Base-by-base conservation (phyloP, 2,797 vertebrate species). In the Myotis daubentonii region DNA sequence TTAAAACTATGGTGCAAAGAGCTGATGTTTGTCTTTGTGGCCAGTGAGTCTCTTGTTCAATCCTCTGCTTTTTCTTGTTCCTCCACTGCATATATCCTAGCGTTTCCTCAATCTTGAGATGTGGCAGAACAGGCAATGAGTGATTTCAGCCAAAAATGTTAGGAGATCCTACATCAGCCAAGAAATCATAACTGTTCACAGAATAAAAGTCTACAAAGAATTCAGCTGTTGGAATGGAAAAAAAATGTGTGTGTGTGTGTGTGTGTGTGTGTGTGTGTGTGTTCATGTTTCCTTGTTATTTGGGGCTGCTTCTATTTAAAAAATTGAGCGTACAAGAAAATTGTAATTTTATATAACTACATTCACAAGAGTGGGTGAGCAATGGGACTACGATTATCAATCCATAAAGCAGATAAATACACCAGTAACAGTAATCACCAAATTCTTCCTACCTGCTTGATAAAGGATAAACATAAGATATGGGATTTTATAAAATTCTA, bases 191-290 rank as follows among this genome's bases (percentile, higher is more conserved):
- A 47, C 5, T 78, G 16, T n/a, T 47, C 71, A 62, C 51, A 83
- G 55, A 51, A 75, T 20, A 78, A 88, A 94, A 87, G 44, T 75
- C 88, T 62, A 82, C 28, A 91, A 68, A 71, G 80, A 81, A 94
- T 33, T 80, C 16, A 78, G 6, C 19, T 36, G 66, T 12, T 33
- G 66, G 23, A 83, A 65, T 62, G 2, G 44, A 47, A 65, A 33
- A 57, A 16, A 1, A 5, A 41, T 38, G 2, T 65, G 10, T 78
- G 19, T 75, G 22, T 65, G 13, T 49, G 3, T 44, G 49, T 49
- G 10, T 70, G 15, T 76, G 49, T 30, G 30, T 38, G 0, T 15
- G 13, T 17, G 2, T 47, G 22, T 49, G 33, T 68, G 0, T 75
- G 28, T 55, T 36, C 62, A 87, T 75, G 23, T 57, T 90, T 82